phyloP scores from a whole-genome alignment of 2,888 invertebrate genomes.

The Clanis bilineata region DNA sequence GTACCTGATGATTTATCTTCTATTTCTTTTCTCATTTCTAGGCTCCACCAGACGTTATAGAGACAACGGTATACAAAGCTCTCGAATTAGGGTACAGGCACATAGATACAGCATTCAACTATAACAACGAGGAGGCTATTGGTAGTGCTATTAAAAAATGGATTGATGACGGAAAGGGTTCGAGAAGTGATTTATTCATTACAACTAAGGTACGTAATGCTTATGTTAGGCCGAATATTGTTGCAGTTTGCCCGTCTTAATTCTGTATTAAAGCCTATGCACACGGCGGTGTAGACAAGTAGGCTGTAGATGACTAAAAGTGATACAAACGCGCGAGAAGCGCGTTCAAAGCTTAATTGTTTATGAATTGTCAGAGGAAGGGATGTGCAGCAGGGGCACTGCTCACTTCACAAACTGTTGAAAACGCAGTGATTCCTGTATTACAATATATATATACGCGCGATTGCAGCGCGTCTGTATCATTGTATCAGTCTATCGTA shows the following conservation, averaged over 20 bases:
- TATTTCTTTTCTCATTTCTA: slow-evolving; percentile 36
- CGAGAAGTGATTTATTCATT: slow-evolving; percentile 88
- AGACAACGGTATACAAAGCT: slow-evolving; percentile 84
- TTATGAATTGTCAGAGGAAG: too few species aligned
- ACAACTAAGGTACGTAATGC: slow-evolving; percentile 86
- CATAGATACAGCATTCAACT: slow-evolving; percentile 91
- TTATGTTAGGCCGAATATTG: neutral
- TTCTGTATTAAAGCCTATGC: neutral
- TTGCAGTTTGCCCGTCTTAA: too few species aligned
- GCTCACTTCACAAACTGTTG: too few species aligned
- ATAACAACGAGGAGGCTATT: slow-evolving; percentile 89
- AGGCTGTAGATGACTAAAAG: too few species aligned
- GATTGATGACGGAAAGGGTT: slow-evolving; percentile 84
- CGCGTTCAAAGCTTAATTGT: too few species aligned
- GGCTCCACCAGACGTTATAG: slow-evolving; percentile 85
- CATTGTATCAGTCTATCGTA: too few species aligned
- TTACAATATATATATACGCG: too few species aligned
- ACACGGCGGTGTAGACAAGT: too few species aligned
- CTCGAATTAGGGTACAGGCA: slow-evolving; percentile 88
- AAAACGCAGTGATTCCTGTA: too few species aligned
- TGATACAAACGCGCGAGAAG: too few species aligned
- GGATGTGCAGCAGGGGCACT: too few species aligned
- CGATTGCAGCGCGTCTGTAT: too few species aligned
- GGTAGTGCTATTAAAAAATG: slow-evolving; percentile 86
- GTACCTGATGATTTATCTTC: neutral